Base-by-base conservation (phyloP, 2,113 vertebrate species). In the Megaleporinus macrocephalus region DNA sequence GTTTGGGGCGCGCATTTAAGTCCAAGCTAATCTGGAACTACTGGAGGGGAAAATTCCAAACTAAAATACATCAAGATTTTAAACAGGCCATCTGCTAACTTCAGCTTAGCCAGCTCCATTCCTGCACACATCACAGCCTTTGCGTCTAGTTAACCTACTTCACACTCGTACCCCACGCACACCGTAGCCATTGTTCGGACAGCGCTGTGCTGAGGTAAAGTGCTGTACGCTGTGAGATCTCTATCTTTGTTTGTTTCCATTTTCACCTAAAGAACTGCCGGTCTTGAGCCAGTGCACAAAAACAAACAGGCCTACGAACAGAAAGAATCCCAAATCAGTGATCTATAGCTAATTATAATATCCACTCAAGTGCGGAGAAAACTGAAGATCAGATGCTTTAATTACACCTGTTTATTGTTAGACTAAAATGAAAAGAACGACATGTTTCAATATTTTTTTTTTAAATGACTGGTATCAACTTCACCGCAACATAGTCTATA, bases 31-130 rank as follows among this genome's bases (percentile, higher is more conserved):
- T 86, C 78, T 86, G 85, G 78, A 86, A 78, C 85, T 81, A 83
- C 62, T 83, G 85, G 62, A 86, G 63, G 82, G 78, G 78, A 86
- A 78, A 83, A 86, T 81, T 86, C 82, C 85, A 86, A 83, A 84
- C 69, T 81, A 81, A 84, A 86, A 84, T 86, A 86, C 82, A 86
- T 81, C 73, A 81, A 80, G 78, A 83, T 83, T 78, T 83, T 81
- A 78, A 86, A 75, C 73, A 84, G 82, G 78, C 85, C 85, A 86
- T 86, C 81, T 86, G 85, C 73, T 84, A 75, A 83, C 69, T 71
- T 78, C 53, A 83, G 78, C 61, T 81, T 84, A 83, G 85, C 82
- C 85, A 86, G 80, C 51, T 81, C 79, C 30, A 63, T 71, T 84
- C 69, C 85, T 63, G 79, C 65, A 22, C 70, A 74, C 80, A 81